phyloP scores from a whole-genome alignment of 2,113 vertebrate genomes.

The Archilochus colubris region DNA sequence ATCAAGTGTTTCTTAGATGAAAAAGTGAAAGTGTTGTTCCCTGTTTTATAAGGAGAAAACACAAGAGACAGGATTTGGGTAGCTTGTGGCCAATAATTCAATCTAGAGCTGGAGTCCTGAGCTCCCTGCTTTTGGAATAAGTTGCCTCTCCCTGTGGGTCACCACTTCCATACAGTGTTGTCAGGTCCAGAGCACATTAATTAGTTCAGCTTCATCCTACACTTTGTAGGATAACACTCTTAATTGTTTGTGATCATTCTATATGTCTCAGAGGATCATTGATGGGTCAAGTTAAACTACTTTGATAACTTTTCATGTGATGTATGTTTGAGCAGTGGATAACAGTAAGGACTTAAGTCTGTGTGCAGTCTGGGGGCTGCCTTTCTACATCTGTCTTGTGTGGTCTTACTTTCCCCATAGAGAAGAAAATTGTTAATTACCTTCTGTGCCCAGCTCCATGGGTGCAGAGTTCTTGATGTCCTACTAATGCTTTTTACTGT shows the following conservation, averaged over 20 bases:
- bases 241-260: neutral
- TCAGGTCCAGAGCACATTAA: neutral
- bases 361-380: no score
- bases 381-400: neutral
- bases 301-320: accelerated
- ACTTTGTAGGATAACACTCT: neutral
- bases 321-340: neutral
- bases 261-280: neutral
- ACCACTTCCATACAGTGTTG: neutral
- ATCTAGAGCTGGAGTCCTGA: neutral
- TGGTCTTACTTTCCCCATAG: neutral
- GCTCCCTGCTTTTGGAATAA: neutral
- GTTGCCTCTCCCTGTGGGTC: neutral
- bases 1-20: neutral
- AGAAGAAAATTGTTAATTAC: neutral
- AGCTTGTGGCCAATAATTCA: neutral
- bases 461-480: neutral
- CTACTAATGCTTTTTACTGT: neutral
- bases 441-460: neutral
- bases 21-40: neutral
- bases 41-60: neutral
- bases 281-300: neutral
- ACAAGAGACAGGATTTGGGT: neutral
- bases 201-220: neutral
- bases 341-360: no score